A percentile compares a stretch with the other conserved stretches of the same genome.
These are phyloP conservation scores for Cyphomyrus plagiostoma DNA, from an alignment of 2,113 vertebrate species.

Conservation along the genomic window DNA sequence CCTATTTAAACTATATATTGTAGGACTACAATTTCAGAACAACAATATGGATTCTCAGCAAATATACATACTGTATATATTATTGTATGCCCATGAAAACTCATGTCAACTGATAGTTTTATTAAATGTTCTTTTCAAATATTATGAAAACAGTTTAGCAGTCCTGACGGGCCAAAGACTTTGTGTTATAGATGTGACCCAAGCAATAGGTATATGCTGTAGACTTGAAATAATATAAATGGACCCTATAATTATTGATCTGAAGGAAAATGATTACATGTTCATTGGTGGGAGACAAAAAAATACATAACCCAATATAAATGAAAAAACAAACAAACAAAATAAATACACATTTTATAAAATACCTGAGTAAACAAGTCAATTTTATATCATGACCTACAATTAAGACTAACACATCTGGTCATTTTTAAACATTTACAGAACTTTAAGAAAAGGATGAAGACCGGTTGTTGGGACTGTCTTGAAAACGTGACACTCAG, in stretches of 20 bases:
- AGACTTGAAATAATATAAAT: conserved; percentile 31
- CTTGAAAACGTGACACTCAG: conserved; percentile 27
- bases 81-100: neutral
- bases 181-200: conserved; percentile 48
- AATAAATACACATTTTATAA: conserved; percentile 50
- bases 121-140: neutral
- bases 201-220: conserved; percentile 50
- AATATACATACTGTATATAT: neutral
- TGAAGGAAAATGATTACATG: conserved; percentile 50
- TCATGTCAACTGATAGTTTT: neutral
- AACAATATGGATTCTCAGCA: neutral
- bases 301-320: conserved; percentile 45
- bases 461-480: conserved; percentile 15
- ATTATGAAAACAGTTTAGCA: conserved; percentile 26
- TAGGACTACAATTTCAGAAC: neutral
- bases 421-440: conserved; percentile 41
- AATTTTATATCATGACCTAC: conserved; percentile 48
- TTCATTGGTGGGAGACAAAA: conserved; percentile 41
- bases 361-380: conserved; percentile 45
- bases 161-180: conserved; percentile 49
- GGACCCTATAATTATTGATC: conserved; percentile 38
- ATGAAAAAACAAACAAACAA: conserved; percentile 29
- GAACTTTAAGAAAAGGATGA: conserved; percentile 31
- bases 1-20: neutral
- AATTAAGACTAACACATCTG: conserved; percentile 44